These are phyloP conservation scores for Cercocebus atys DNA, from an alignment of 2,113 vertebrate genomes.

Conservation along the genomic window DNA sequence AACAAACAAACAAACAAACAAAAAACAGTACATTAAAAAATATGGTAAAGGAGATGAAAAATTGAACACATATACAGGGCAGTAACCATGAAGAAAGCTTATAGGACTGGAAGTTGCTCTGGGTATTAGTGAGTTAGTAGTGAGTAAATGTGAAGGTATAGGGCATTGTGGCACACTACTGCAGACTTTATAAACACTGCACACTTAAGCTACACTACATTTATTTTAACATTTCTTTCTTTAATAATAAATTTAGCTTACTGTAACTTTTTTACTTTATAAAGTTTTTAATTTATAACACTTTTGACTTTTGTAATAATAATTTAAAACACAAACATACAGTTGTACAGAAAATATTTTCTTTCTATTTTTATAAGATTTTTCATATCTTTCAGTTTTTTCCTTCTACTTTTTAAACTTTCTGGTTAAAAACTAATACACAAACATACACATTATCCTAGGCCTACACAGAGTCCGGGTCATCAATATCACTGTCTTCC, in stretches of 20 bases:
- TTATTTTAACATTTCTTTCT: neutral
- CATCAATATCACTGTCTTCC: neutral
- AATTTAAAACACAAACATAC: neutral
- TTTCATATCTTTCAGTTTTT: neutral
- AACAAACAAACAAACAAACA: too few species aligned
- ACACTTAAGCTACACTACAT: neutral
- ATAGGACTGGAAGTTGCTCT: neutral
- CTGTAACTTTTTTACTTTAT: neutral
- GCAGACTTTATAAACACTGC: neutral
- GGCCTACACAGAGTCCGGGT: neutral
- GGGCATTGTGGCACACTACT: neutral
- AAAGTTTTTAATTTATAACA: neutral
- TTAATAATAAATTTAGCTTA: neutral
- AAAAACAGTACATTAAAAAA: neutral
- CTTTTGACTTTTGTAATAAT: neutral
- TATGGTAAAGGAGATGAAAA: neutral
- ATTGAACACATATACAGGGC: neutral
- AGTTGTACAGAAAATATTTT: neutral
- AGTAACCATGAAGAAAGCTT: neutral
- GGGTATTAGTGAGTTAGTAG: neutral
- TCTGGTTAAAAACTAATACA: neutral
- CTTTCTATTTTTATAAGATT: neutral
- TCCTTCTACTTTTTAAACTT: neutral
- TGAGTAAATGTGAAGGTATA: neutral
- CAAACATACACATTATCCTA: neutral